These are phyloP conservation scores for Passer domesticus DNA, from an alignment of 2,113 vertebrate genomes.

Conservation along the genomic window DNA sequence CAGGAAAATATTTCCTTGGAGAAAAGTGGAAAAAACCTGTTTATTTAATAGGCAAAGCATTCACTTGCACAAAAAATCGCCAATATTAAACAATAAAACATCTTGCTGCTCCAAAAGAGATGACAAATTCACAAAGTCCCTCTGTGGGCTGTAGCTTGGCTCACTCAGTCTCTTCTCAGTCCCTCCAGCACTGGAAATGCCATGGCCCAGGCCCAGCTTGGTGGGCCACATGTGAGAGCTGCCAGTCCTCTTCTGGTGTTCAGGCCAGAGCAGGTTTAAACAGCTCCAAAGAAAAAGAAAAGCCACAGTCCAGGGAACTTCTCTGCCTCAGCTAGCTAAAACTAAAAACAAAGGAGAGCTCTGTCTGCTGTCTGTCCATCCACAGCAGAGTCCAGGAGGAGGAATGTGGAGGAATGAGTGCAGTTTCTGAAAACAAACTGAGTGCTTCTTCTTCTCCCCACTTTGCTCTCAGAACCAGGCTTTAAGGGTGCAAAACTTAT, in stretches of 20 bases:
- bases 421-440: not conserved
- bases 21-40: not conserved
- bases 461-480: not conserved
- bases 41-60: not conserved
- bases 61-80: not conserved
- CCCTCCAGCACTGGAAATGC: not conserved
- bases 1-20: not conserved
- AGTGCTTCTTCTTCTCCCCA: not conserved
- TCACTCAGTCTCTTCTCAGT: not conserved
- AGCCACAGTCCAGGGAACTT: not conserved
- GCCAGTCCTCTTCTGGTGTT: not conserved
- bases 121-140: not conserved
- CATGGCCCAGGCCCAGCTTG: no score
- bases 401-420: not conserved
- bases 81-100: not conserved
- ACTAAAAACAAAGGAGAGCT: not conserved
- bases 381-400: not conserved
- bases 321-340: not conserved
- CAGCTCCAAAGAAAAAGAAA: not conserved
- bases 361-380: not conserved
- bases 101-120: not conserved
- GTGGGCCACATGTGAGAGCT: not conserved
- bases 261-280: not conserved
- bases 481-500: not conserved
- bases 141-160: not conserved